phyloP scores from a whole-genome alignment of 35 echinoderm and acorn worm genomes.

The Heliocidaris erythrogramma region DNA sequence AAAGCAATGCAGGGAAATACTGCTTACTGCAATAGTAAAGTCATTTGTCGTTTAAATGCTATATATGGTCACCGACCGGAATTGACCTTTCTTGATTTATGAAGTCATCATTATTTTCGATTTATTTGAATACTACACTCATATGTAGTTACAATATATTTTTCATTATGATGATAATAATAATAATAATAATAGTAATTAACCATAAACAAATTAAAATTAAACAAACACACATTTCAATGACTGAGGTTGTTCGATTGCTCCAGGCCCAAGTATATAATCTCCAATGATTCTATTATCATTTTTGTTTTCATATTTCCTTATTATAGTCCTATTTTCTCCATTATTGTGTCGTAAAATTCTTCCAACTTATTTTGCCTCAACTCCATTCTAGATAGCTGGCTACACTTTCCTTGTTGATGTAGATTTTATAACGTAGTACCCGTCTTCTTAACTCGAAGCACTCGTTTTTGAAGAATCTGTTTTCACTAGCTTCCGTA shows the following conservation, averaged over 20 bases:
- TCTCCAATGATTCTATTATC: background rate
- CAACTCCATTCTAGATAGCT: background rate
- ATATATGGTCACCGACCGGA: too few species aligned
- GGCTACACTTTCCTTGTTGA: background rate
- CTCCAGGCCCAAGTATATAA: background rate
- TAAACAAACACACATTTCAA: too few species aligned
- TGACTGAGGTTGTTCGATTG: background rate
- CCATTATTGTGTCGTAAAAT: background rate
- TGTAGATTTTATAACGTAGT: conserved; percentile 16
- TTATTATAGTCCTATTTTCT: background rate
- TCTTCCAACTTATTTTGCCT: background rate
- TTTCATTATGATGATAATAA: too few species aligned
- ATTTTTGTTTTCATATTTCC: background rate
- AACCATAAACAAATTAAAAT: too few species aligned
- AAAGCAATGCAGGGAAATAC: too few species aligned
- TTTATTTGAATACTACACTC: too few species aligned
- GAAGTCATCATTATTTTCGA: too few species aligned
- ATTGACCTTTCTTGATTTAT: too few species aligned
- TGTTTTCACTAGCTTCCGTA: background rate
- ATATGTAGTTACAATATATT: too few species aligned
- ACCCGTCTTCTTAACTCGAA: background rate
- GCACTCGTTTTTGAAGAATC: background rate
- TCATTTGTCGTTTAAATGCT: too few species aligned
- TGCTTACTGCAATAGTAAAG: too few species aligned
- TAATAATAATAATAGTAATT: too few species aligned